Evolutionary conservation across 2,113 vertebrate genomes (phyloP), one percentile per base, ranked within the genome.

Genomic region (Planiliza haematocheilus): DNA sequence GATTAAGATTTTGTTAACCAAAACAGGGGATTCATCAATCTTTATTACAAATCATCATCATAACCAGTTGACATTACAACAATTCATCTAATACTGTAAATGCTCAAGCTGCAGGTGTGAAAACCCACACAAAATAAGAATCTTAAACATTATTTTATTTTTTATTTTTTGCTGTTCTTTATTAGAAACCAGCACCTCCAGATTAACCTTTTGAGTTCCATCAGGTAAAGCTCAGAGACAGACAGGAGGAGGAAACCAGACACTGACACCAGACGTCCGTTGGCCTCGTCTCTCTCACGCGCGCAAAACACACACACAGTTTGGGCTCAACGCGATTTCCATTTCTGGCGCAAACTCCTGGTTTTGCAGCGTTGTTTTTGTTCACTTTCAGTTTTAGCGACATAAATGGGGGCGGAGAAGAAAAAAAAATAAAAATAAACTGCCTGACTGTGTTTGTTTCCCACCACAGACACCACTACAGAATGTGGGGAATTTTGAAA

Each of bases 21-120:
- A 88, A 89, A 86, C 43, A 66, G 80, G 85, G 88, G 84, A 88
- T 86, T 85, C 67, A 86, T 89, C 83, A 79, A 80, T 82, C 85
- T 91, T 91, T 91, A 91, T 91, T 89, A 90, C 86, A 91, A 92
- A 89, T 89, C 82, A 88, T 83, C 87, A 87, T 84, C 81, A 86
- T 69, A 84, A 89, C 81, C 88, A 90, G 80, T 58, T 61, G 74
- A 87, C 91, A 83, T 72, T 86, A 90, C 89, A 90, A 88, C 87
- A 87, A 81, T 66, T 86, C 52, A 82, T 85, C 87, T 89, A 91
- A 92, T 78, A 92, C 87, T 90, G 87, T 80, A 84, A 86, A 88
- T 82, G 85, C 70, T 84, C 71, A 66, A 78, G 68, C 81, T 83
- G 85, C 65, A 42, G 75, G 84, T 50, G 30, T 55, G 59, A 84